Evolutionary conservation across 2,797 vertebrate species (phyloP), one percentile per base, ranked within the genome.

Genomic region (Pyrocephalus nanus): DNA sequence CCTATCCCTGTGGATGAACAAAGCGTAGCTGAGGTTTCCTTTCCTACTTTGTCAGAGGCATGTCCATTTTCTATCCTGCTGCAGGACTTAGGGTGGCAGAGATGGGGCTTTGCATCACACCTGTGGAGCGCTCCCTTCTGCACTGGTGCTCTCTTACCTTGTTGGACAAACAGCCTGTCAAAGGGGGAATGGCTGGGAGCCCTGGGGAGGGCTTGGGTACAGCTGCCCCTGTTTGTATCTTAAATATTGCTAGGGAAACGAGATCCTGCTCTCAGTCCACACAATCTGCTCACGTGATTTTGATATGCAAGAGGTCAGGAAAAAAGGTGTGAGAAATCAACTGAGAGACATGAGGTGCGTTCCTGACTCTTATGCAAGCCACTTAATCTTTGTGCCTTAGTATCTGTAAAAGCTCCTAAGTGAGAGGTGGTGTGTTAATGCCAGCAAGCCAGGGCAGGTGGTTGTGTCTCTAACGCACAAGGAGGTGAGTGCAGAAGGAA

Each of bases 351-450:
- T 20, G 29, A 86, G 71, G 25, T 74, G 15, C n/a, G n/a, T 71
- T 92, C 69, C 84, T 86, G 86, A 79, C 65, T 89, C 62, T 80
- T 91, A 92, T 62, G 64, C 95, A 94, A 94, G 54, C 93, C 71
- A 64, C 53, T 93, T 79, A 87, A 83, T 95, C 70, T 93, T 91
- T 82, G 97, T 95, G 96, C 95, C 95, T 97, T 96, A 93, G 34
- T 88, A 93, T 66, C 88, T 69, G n/a, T 77, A 74, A 77, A 93
- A 94, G 57, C 70, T 80, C 79, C 72, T 40, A 18, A 81, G 47
- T 70, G 76, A 45, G 80, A 87, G 57, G 36, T 65, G 55, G 9
- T 73, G 47, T 67, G 64, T 60, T 60, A 40, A 36, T 18, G 42
- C 11, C 42, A 74, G 73, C 25, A 54, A 76, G 69, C 61, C 70